Evolutionary conservation across 2,113 vertebrate species (phyloP).

Genomic region (Apistogramma diplotaenia): DNA sequence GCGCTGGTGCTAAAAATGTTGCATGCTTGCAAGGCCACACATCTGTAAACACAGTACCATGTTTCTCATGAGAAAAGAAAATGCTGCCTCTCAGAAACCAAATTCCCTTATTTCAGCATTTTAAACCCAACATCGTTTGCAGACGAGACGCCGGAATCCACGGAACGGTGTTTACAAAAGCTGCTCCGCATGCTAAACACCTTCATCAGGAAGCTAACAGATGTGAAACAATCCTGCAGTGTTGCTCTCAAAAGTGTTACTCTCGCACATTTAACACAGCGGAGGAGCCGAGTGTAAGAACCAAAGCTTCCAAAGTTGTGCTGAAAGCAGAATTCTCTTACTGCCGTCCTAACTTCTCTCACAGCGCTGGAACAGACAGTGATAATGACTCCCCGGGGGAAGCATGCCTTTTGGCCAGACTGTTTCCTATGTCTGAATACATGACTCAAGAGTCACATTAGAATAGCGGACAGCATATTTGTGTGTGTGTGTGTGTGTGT

Average conservation of each 20-base stretch:
- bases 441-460: conserved; percentile 59
- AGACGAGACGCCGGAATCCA: background rate
- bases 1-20: background rate
- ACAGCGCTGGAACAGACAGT: conserved; percentile 3
- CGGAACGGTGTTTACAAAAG: background rate
- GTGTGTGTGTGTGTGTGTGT: background rate
- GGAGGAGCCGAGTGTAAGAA: background rate
- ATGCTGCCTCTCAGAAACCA: background rate
- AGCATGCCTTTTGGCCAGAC: conserved; percentile 55
- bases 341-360: too few relatives aligned
- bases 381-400: conserved; percentile 54
- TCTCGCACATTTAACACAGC: background rate
- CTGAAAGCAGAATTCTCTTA: background rate
- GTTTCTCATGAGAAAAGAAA: background rate
- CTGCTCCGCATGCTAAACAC: background rate
- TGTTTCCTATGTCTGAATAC: conserved; percentile 59
- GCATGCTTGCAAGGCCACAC: background rate
- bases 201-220: background rate
- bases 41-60: background rate
- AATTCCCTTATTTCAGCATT: background rate
- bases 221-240: background rate
- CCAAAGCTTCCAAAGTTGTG: background rate
- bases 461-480: conserved; percentile 27
- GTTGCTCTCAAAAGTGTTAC: background rate
- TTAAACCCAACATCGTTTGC: background rate